A percentile compares a stretch with the other conserved stretches of the same genome.
Conservation (phyloP, 1,140 invertebrate species). For the Hyles vespertilio region DNA sequence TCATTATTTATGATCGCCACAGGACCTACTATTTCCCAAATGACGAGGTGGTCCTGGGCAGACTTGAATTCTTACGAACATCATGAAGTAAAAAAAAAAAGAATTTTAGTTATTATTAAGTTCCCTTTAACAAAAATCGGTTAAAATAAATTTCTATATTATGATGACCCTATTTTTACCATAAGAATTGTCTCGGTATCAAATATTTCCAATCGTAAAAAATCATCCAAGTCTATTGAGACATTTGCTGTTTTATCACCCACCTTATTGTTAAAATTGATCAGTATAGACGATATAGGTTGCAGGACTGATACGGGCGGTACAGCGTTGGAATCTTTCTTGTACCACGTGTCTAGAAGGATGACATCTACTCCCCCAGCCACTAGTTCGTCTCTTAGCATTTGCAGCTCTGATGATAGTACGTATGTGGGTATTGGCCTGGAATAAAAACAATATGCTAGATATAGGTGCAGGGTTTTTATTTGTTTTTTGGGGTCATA, state of each 20-base stretch:
- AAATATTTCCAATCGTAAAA: neutral
- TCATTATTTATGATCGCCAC: no score
- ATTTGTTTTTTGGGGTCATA: neutral
- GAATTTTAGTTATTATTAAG: no score
- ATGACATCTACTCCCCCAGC: slow-evolving; percentile 87
- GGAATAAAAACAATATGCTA: slow-evolving; percentile 14
- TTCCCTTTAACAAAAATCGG: no score
- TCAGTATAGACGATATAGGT: slow-evolving; percentile 96
- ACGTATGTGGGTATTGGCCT: slow-evolving; percentile 97
- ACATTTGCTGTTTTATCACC: slow-evolving; percentile 3
- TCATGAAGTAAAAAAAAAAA: no score
- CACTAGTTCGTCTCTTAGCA: slow-evolving; percentile 89
- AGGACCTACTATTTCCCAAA: no score
- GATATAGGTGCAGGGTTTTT: neutral
- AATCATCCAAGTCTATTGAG: neutral
- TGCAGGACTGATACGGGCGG: slow-evolving; percentile 95
- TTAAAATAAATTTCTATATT: no score
- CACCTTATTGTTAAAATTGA: slow-evolving; percentile 99
- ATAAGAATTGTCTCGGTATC: no score
- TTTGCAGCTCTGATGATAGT: slow-evolving; percentile 91
- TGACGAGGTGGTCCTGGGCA: no score
- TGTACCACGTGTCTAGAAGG: slow-evolving; percentile 95
- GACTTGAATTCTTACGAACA: no score
- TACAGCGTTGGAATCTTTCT: slow-evolving; percentile 96
- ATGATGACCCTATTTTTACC: no score